Conservation (phyloP, 92 coral and sea anemone species). For the Phenganax marumi region DNA sequence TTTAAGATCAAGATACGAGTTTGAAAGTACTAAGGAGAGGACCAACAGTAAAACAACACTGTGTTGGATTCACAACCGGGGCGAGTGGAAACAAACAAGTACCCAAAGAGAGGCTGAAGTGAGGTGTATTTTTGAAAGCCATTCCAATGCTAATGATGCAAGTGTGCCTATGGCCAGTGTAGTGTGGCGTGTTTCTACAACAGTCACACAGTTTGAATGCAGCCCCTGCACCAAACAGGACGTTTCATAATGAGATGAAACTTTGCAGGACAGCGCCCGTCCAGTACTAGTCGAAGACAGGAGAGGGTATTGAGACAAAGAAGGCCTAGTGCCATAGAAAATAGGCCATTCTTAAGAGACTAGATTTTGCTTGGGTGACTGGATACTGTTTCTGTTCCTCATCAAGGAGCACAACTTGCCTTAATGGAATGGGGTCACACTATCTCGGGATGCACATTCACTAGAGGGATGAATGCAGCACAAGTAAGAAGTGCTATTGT, state of each 20-base stretch:
- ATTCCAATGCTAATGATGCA: too few species aligned
- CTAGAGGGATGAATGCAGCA: conserved; percentile 53
- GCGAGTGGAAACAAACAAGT: too few species aligned
- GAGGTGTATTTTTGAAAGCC: too few species aligned
- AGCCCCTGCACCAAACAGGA: neutral
- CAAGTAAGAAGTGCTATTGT: conserved; percentile 54
- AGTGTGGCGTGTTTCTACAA: too few species aligned
- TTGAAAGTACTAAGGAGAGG: too few species aligned
- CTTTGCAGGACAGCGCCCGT: conserved; percentile 10
- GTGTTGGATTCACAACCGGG: too few species aligned
- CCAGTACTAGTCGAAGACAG: too few species aligned
- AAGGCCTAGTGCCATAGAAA: conserved; percentile 3
- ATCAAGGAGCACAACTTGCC: conserved; percentile 38
- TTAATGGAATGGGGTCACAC: conserved; percentile 59
- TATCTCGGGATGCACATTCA: conserved; percentile 52
- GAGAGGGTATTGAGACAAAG: conserved; percentile 5
- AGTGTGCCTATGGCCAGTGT: too few species aligned
- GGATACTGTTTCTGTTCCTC: conserved; percentile 37
- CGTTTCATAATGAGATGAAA: conserved; percentile 12
- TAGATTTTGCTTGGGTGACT: conserved; percentile 45
- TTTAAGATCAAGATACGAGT: too few species aligned
- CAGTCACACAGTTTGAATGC: too few species aligned
- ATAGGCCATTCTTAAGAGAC: conserved; percentile 52
- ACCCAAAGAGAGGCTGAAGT: too few species aligned
- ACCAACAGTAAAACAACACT: too few species aligned